Conservation (phyloP, 2,113 vertebrate genomes). For the Pithys albifrons region DNA sequence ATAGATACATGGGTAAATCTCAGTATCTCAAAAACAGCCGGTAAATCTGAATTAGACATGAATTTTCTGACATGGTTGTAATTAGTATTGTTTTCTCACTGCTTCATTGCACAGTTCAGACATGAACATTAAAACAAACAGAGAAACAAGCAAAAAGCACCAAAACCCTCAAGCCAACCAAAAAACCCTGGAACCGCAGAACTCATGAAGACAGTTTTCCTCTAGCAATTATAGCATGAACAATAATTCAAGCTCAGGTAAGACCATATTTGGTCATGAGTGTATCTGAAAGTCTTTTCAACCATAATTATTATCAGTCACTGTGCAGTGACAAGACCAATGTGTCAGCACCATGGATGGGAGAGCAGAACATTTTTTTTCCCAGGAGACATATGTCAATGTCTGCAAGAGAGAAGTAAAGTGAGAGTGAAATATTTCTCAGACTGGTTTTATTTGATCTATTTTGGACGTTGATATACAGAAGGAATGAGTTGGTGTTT, state of each 20-base stretch:
- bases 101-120: background rate
- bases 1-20: background rate
- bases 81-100: background rate
- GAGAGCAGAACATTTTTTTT: conserved; percentile 48
- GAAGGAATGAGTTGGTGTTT: conserved; percentile 56
- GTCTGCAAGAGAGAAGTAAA: conserved; percentile 55
- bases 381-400: conserved; percentile 49
- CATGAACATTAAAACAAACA: background rate
- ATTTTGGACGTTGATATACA: conserved; percentile 57
- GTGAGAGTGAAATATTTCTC: conserved; percentile 65
- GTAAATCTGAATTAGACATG: background rate
- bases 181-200: background rate
- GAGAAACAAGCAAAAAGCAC: too few species aligned
- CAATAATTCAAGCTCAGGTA: background rate
- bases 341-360: background rate
- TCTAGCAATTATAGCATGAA: background rate
- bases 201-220: background rate
- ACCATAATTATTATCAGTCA: conserved; percentile 18
- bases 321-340: conserved; percentile 33
- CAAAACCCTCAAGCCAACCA: background rate
- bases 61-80: background rate
- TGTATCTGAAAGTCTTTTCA: conserved; percentile 30
- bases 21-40: background rate
- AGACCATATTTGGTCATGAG: background rate
- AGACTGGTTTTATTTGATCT: conserved; percentile 68